Evolutionary conservation across 2,113 vertebrate species (phyloP), one percentile per base, ranked within the genome.

Genomic region (Poecilia latipinna): DNA sequence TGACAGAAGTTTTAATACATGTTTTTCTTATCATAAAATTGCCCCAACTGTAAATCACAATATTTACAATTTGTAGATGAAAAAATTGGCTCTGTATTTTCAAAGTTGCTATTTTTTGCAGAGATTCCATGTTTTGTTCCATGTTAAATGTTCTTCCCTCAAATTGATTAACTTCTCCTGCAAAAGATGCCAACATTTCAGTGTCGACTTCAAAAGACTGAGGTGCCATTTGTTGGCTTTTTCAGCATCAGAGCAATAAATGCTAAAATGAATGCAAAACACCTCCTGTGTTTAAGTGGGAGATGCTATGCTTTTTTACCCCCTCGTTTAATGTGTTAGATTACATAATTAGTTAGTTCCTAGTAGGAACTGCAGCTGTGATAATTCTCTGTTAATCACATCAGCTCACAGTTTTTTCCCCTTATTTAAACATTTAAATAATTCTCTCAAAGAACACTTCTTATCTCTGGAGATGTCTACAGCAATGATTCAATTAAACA

Each of bases 301-400:
- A 51, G 71, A 91, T 64, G 75, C 78, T 83, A 91, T 91, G 93
- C 84, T 93, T 93, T 94, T 94, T 93, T 0, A 2, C 35, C 35
- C 75, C 77, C 87, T 93, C 89, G 92, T 91, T 92, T 94, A 91
- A 94, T 90, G 93, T 91, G 91, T 93, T 92, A 87, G 77, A 91
- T 94, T 91, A 93, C 85, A 93, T 93, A 93, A 94, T 94, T 94
- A 93, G 82, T 91, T 86, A 88, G 89, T 89, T 85, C 86, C 83
- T 80, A 81, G 77, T 81, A 91, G 88, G 92, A 92, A 90, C 85
- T 94, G 91, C 93, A 94, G 92, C 94, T 94, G 93, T 91, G 94
- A 93, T 94, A 90, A 92, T 91, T 92, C 90, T 84, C 78, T 67
- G 85, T 91, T 94, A 94, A 95, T 94, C 94, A 93, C 89, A 94